Conservation (phyloP, 2,113 vertebrate genomes). For the Archocentrus centrarchus region DNA sequence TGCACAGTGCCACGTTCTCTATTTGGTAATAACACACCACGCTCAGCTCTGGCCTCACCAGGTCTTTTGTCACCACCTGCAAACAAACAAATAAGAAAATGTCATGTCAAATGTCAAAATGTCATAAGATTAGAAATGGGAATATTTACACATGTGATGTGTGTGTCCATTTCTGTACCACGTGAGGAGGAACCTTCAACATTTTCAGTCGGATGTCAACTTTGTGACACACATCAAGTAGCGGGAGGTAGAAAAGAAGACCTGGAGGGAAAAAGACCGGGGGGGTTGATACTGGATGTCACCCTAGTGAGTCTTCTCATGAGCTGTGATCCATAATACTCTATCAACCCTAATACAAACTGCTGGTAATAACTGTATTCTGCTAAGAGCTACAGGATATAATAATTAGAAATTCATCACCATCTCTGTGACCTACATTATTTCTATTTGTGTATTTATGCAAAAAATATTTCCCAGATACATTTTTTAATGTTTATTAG, state of each 20-base stretch:
- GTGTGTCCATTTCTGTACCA: slow-evolving; percentile 76
- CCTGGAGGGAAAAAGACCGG: slow-evolving; percentile 74
- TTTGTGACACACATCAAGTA: slow-evolving; percentile 91
- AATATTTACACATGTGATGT: neutral
- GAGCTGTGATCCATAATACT: neutral
- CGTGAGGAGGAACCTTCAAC: slow-evolving; percentile 89
- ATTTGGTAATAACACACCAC: slow-evolving; percentile 91
- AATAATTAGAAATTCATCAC: neutral
- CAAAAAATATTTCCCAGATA: no score
- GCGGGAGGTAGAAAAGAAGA: slow-evolving; percentile 91
- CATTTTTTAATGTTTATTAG: no score
- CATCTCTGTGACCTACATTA: neutral
- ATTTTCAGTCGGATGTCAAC: slow-evolving; percentile 92
- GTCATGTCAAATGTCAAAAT: neutral
- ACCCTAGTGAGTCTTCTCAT: neutral
- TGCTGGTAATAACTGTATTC: neutral
- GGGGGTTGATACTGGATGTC: neutral
- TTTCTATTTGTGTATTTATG: neutral
- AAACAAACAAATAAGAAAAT: neutral
- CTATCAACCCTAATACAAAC: fast-evolving
- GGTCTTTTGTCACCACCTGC: slow-evolving; percentile 92
- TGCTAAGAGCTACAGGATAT: neutral
- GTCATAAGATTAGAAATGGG: neutral
- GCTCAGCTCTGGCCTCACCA: slow-evolving; percentile 89
- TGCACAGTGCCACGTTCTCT: slow-evolving; percentile 89